These are phyloP conservation scores for Oreochromis tanganicae DNA, from an alignment of 2,113 vertebrate genomes.

Conservation along the genomic window DNA sequence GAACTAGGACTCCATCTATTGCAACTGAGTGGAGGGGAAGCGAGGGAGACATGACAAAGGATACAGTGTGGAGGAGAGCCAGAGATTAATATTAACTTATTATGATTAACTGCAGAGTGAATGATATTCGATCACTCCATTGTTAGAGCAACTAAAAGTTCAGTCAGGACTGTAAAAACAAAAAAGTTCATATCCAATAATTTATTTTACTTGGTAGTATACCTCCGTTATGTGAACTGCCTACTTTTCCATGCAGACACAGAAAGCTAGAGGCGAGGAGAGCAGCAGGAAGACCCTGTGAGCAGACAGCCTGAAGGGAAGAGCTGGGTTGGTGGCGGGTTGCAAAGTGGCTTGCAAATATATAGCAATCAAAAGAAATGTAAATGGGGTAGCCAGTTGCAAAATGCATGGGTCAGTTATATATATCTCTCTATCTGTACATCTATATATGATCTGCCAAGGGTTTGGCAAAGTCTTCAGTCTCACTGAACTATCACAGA, in stretches of 20 bases:
- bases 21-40: neutral
- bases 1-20: neutral
- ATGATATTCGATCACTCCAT: neutral
- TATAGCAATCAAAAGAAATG: rapidly evolving
- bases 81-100: neutral
- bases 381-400: neutral
- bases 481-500: neutral
- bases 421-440: neutral
- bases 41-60: neutral
- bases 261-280: neutral
- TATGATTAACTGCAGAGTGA: neutral
- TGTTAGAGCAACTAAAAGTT: neutral
- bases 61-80: neutral
- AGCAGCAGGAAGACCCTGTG: neutral
- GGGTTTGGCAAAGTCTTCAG: neutral
- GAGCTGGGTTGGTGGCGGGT: neutral
- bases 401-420: neutral
- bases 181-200: rapidly evolving
- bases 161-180: no score
- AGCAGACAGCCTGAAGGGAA: neutral
- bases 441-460: neutral
- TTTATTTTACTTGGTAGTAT: neutral
- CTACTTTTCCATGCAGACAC: neutral
- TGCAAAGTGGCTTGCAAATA: neutral
- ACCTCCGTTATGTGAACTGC: neutral